Evolutionary conservation across 1,140 invertebrate genomes (phyloP).

Genomic region (roundworm (Caenorhabditis elegans)): WBcel235 BX284606.5:5101001-5101500

Average conservation of each 20-base stretch:
- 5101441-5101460: slow-evolving; percentile 46
- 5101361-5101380: slow-evolving; percentile 37
- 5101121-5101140: slow-evolving; percentile 33
- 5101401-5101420: slow-evolving; percentile 43
- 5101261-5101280: slow-evolving; percentile 31
- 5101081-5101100: slow-evolving; percentile 19
- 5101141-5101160: slow-evolving; percentile 19
- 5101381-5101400: slow-evolving; percentile 32
- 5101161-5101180: slow-evolving; percentile 20
- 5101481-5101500: slow-evolving; percentile 29
- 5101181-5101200: slow-evolving; percentile 16
- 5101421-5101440: slow-evolving; percentile 39
- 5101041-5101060: slow-evolving; percentile 38
- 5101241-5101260: not conserved
- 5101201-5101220: slow-evolving; percentile 17
- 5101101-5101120: slow-evolving; percentile 16
- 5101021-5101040: not conserved
- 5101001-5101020: not conserved
- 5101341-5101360: slow-evolving; percentile 34
- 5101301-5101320: slow-evolving; percentile 16
- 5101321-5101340: slow-evolving; percentile 34
- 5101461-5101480: slow-evolving; percentile 44
- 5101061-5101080: slow-evolving; percentile 28
- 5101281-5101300: slow-evolving; percentile 33
- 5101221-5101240: slow-evolving; percentile 24